Evolutionary conservation across 2,888 invertebrate species (phyloP).

Genomic region (Zygaena filipendulae): DNA sequence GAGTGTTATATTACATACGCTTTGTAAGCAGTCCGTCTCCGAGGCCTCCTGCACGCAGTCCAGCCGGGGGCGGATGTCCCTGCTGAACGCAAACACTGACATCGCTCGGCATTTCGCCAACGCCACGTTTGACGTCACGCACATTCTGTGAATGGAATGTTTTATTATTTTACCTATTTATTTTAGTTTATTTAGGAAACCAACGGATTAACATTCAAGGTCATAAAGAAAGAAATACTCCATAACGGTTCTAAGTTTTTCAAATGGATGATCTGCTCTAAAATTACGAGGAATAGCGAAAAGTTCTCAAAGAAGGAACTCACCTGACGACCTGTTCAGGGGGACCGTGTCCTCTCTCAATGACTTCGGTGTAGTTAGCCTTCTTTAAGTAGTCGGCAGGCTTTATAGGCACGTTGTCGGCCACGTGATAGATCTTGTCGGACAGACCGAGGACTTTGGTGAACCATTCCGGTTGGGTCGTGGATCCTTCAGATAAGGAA

Average conservation of each 20-base stretch:
- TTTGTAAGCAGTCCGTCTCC: conserved; percentile 73
- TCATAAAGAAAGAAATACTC: too few relatives aligned
- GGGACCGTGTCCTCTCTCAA: conserved; percentile 78
- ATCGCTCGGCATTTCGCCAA: conserved; percentile 79
- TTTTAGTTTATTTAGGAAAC: too few relatives aligned
- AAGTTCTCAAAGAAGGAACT: too few relatives aligned
- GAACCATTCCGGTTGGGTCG: conserved; percentile 42
- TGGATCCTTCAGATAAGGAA: conserved; percentile 37
- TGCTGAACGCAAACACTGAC: conserved; percentile 76
- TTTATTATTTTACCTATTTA: too few relatives aligned
- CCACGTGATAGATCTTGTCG: conserved; percentile 71
- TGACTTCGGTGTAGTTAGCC: conserved; percentile 76
- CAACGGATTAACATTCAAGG: too few relatives aligned
- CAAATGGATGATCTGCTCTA: too few relatives aligned
- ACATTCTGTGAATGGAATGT: conserved; percentile 60
- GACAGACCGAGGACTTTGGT: conserved; percentile 63
- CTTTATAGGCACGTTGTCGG: conserved; percentile 71
- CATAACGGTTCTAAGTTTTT: too few relatives aligned
- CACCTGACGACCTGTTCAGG: conserved; percentile 72
- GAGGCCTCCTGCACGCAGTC: conserved; percentile 77
- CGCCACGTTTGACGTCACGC: conserved; percentile 74
- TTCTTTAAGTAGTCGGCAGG: conserved; percentile 71
- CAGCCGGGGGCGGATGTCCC: conserved; percentile 82
- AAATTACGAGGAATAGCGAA: too few relatives aligned
- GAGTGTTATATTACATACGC: conserved; percentile 45